Base-by-base conservation (phyloP, 1,140 invertebrate species). In the Drosophila sulfurigaster region DNA sequence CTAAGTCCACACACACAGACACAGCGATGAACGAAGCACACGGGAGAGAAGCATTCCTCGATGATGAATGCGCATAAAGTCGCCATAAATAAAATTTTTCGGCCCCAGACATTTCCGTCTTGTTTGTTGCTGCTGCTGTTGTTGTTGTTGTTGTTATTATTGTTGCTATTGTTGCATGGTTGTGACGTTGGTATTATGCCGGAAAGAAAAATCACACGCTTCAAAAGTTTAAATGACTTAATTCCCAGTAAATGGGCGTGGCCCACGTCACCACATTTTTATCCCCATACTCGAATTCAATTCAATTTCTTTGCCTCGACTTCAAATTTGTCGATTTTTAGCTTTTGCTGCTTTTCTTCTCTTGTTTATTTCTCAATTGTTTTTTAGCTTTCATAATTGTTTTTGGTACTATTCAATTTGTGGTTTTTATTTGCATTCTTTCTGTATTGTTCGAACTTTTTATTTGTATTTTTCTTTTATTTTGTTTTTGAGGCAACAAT, bases 61-160 rank as follows among this genome's bases (percentile, higher is more conserved):
- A 85, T 88, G 85, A 88, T 88, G 85, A 88, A 88, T 88, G 83
- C 83, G 81, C 78, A 88, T 88, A 88, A 88, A 89, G 77, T 81
- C 49, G 81, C 78, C 78, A 88, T 88, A 89, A 88, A 88, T 89
- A 88, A 83, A 72, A 89, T 67, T 69, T 72, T 80, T 75, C 71
- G 72, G 75, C 69, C 54, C 66, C 54, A 70, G 67, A 70, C 67
- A 70, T 75, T 71, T 70, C 59, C 73, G 45, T 64, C 73, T 62
- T 56, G 43, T 78, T 76, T 75, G 78, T 57, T 78, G 43, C 60
- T 65, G 58, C 75, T 65, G 20, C 2, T 43, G 48, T 60, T 64
- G 68, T 71, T 57, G 58, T 64, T 56, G 28, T 1, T 41, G 25
- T 75, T 62, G 59, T 66, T 63, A 15, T 3, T 43, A 8, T 35